Base-by-base conservation (phyloP, 2,113 vertebrate species). In the Aspiorhynchus laticeps region DNA sequence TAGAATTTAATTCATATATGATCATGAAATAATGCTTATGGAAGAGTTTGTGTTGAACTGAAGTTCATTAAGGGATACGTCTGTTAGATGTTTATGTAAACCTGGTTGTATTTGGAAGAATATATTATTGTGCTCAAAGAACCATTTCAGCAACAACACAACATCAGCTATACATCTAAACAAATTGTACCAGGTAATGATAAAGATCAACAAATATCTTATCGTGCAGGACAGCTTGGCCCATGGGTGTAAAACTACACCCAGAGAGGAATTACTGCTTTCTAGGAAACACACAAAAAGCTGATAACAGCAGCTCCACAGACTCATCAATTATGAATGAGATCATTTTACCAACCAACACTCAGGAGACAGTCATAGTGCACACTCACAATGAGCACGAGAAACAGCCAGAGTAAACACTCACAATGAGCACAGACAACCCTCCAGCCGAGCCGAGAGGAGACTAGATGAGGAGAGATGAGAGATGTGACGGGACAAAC, bases 241-340 rank as follows among this genome's bases (percentile, higher is more conserved):
- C 26, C n/a, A 81, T 1, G 81, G 77, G 26, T 31, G 33, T 33
- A 78, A 67, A 63, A 67, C 36, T 26, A 69, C 59, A 33, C 46
- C 61, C 31, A 53, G 41, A 28, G 38, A 77, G 10, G 17, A 78
- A 41, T 24, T 51, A 63, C 74, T 36, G 88, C 82, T 85, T 87
- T 91, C 89, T 73, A 86, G 88, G 88, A 91, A 89, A 88, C n/a
- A 53, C 51, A 76, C 69, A 67, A 51, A 90, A n/a, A 86, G 73
- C 89, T 87, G 91, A 86, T 86, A 90, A 90, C 90, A 88, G 86
- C 76, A 83, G 87, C 84, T 84, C 51, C 19, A 1, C 4, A 78
- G 14, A 51, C 8, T 21, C 46, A 1, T 78, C 26, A 28, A 78
- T 78, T 78, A 78, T 78, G 11, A 5, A 78, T 33, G 76, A 78